Evolutionary conservation across 2,888 invertebrate genomes (phyloP), one percentile per base, ranked within the genome.

Genomic region (Heliconius charithonia): DNA sequence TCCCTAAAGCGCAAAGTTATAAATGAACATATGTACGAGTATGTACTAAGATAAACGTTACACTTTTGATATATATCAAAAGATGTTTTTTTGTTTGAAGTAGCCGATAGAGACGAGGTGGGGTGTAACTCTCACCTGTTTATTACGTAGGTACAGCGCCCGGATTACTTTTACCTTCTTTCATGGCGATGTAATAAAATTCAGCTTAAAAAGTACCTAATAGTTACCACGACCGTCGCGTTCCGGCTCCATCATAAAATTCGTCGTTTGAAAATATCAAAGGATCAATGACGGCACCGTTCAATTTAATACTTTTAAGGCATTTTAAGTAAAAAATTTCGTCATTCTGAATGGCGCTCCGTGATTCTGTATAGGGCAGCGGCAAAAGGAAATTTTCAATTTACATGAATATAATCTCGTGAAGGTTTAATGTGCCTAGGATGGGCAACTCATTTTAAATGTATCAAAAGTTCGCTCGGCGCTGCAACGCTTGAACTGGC

Each of bases 171-270:
- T 91, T 92, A 93, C 93, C 92, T 91, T 93, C 93, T 92, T 93
- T 94, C 92, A 92, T 85, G 86, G 88, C 89, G 88, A 91, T 88
- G 94, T 94, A 94, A 95, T 95, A 94, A 95, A 95, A 94, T 93
- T 93, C 94, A 94, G 94, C 94, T 95, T 95, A 95, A 91, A 90
- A 91, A 80, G 81, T 81, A 79, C 70, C 90, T 89, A 89, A 88
- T 83, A 83, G 83, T 83, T 82, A 80, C 81, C 79, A 79, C 82
- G 80, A 80, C 77, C 80, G 75, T 78, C 79, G 81, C 80, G 82
- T 83, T 83, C 81, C 80, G 73, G 76, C 78, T 51, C 80, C 78
- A 65, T 74, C 41, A 74, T 65, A 65, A 74, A 74, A 63, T 65
- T 74, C 45, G 63, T 74, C 70, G 75, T 70, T 75, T 78, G 72